Evolutionary conservation across 2,888 invertebrate genomes (phyloP).

Genomic region (Mythimna ferrago): DNA sequence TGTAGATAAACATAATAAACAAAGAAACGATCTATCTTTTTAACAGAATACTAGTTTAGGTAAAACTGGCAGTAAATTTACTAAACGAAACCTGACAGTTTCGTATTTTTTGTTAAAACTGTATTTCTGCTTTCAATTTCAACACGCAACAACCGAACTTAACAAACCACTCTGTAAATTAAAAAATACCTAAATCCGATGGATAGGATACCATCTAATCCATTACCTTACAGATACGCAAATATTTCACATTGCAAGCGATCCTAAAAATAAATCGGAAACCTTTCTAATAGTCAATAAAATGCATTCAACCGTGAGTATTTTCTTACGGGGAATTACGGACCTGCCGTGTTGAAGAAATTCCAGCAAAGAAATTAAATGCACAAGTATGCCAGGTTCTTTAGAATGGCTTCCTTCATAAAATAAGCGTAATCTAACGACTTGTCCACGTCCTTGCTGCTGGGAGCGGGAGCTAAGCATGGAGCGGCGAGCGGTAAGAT

Average conservation of each 20-base stretch:
- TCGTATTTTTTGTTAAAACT: too few species aligned
- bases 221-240: slow-evolving; percentile 15
- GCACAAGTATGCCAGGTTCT: background rate
- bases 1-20: too few species aligned
- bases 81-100: too few species aligned
- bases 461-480: too few species aligned
- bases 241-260: slow-evolving; percentile 19
- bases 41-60: too few species aligned
- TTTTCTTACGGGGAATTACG: slow-evolving; percentile 41
- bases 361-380: slow-evolving; percentile 23
- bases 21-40: too few species aligned
- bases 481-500: too few species aligned
- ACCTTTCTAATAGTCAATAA: slow-evolving; percentile 46
- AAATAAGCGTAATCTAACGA: too few species aligned
- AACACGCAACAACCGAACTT: background rate
- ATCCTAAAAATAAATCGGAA: slow-evolving; percentile 24
- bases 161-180: slow-evolving; percentile 7
- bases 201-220: slow-evolving; percentile 10
- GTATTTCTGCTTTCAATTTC: background rate
- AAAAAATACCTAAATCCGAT: slow-evolving; percentile 1
- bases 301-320: slow-evolving; percentile 39
- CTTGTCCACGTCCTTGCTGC: too few species aligned
- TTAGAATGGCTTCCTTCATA: too few species aligned
- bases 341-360: slow-evolving; percentile 5
- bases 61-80: too few species aligned